phyloP scores from a whole-genome alignment of 2,113 vertebrate genomes.

The Cyprinodon brontotheroides region DNA sequence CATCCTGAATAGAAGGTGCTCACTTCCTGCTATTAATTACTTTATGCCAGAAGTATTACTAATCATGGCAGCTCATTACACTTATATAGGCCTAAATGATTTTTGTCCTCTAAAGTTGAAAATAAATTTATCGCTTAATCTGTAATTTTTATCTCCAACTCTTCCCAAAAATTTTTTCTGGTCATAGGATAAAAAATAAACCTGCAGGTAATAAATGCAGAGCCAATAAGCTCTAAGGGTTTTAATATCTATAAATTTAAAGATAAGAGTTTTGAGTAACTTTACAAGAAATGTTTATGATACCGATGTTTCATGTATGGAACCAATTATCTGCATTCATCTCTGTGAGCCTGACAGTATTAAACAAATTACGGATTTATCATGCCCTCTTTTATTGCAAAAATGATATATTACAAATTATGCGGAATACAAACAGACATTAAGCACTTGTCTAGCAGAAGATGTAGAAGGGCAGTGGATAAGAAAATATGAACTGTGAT shows the following conservation, averaged over 20 bases:
- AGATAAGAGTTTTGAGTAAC: background rate
- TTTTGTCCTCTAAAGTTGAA: background rate
- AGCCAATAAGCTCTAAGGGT: background rate
- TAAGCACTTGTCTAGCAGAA: background rate
- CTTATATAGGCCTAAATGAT: background rate
- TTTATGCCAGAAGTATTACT: too few species aligned
- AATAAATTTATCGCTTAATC: too few species aligned
- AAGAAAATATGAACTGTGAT: background rate
- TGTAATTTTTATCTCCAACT: too few species aligned
- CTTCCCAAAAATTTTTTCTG: background rate
- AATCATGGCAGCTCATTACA: too few species aligned
- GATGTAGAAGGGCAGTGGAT: conserved; percentile 19
- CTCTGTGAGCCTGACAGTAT: background rate
- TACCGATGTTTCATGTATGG: background rate
- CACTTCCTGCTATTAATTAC: background rate
- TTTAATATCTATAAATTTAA: background rate
- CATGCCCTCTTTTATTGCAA: background rate
- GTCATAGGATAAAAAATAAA: background rate
- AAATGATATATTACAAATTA: background rate
- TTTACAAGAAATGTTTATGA: background rate
- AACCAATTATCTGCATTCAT: background rate
- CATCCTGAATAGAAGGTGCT: background rate
- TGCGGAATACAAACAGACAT: background rate
- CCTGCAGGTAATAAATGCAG: background rate
- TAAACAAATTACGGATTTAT: background rate